Conservation (phyloP, 2,113 vertebrate genomes). For the Rhadina sibilatrix region DNA sequence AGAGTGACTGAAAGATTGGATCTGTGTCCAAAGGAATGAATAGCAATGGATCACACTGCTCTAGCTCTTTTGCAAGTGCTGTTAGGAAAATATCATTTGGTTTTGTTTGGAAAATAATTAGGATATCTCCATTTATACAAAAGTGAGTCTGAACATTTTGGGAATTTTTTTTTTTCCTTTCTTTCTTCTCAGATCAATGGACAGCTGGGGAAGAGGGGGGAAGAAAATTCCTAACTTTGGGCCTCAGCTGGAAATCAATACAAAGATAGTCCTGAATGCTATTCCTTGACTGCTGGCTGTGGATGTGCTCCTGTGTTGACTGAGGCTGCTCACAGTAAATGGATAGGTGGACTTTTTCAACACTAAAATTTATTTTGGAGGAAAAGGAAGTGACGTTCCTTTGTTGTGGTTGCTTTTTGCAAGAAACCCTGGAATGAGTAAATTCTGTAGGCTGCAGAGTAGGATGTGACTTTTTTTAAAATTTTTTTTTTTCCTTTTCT, state of each 20-base stretch:
- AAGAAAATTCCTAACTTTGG: background rate
- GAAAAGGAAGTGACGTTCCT: background rate
- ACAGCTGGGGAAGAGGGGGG: rapidly evolving
- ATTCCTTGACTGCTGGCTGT: background rate
- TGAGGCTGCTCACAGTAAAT: background rate
- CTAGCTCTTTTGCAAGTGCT: background rate
- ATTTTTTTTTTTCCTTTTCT: background rate
- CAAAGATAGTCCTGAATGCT: background rate
- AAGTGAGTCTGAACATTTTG: background rate
- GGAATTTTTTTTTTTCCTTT: background rate
- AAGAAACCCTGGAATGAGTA: background rate
- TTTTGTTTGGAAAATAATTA: background rate
- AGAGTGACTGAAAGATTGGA: background rate
- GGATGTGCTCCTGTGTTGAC: background rate
- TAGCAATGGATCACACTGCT: background rate
- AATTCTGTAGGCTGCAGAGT: background rate
- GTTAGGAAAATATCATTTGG: background rate
- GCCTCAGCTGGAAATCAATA: background rate
- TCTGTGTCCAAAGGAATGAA: background rate
- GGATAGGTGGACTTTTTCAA: background rate
- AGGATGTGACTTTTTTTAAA: background rate
- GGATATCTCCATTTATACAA: background rate
- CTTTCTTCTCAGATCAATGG: background rate
- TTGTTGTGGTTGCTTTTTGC: background rate
- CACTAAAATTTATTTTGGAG: background rate